A percentile compares a stretch with the other conserved stretches of the same genome.
Conservation (phyloP, 2,113 vertebrate species). For the Elanoides forficatus region DNA sequence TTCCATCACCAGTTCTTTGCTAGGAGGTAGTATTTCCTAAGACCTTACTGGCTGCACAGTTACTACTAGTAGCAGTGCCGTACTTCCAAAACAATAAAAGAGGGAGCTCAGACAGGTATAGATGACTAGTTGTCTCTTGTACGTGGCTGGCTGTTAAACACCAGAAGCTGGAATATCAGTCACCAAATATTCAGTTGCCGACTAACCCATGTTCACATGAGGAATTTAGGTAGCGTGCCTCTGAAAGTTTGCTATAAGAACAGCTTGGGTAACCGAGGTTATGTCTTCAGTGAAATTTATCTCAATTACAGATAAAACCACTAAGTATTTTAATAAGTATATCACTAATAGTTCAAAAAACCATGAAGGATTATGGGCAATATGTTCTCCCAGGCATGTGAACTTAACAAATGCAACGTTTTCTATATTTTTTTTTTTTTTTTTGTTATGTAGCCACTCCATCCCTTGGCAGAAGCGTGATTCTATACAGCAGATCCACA, state of each 20-base stretch:
- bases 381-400: background rate
- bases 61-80: background rate
- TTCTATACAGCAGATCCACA: background rate
- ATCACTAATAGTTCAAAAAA: slow-evolving; percentile 4
- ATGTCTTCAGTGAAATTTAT: background rate
- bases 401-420: background rate
- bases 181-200: background rate
- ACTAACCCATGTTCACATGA: background rate
- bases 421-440: background rate
- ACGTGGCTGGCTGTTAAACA: background rate
- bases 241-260: background rate
- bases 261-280: background rate
- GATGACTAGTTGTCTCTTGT: background rate
- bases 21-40: background rate
- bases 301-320: slow-evolving; percentile 23
- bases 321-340: background rate
- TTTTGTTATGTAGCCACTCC: background rate
- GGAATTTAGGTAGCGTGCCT: background rate
- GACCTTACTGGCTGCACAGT: accelerated
- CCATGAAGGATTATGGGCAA: background rate
- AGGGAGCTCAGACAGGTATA: background rate
- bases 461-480: background rate
- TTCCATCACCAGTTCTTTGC: background rate
- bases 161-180: background rate
- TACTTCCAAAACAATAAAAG: background rate